A percentile compares a stretch with the other conserved stretches of the same genome.
Evolutionary conservation across 2,797 vertebrate genomes (phyloP).

Genomic region (Spea hammondii): DNA sequence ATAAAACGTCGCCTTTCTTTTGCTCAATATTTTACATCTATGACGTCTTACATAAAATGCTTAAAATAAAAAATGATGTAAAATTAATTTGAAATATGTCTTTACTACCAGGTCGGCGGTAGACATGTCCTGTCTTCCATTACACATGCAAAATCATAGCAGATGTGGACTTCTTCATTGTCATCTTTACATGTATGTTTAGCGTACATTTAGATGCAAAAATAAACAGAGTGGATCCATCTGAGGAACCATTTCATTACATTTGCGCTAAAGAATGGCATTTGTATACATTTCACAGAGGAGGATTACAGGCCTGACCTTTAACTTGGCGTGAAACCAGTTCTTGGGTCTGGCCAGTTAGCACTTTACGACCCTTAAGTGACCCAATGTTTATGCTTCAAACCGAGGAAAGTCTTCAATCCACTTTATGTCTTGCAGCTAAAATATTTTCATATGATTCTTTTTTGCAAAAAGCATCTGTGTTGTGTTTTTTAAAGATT

Average conservation of each 20-base stretch:
- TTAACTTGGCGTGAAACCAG: conserved; percentile 63
- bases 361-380: conserved; percentile 57
- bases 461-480: conserved; percentile 52
- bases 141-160: conserved; percentile 25
- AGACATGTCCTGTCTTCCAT: conserved; percentile 1
- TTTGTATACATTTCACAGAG: conserved; percentile 69
- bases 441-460: conserved; percentile 57
- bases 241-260: conserved; percentile 68
- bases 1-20: too few species aligned
- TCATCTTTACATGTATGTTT: conserved; percentile 61
- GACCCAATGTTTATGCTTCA: conserved; percentile 64
- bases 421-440: conserved; percentile 54
- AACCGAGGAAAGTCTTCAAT: conserved; percentile 54
- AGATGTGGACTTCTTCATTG: conserved; percentile 56
- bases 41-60: too few species aligned
- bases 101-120: too few species aligned
- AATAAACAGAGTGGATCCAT: conserved; percentile 67
- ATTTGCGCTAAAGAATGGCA: conserved; percentile 61
- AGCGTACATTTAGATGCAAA: conserved; percentile 62
- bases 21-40: too few species aligned
- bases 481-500: conserved; percentile 49
- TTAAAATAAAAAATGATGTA: too few species aligned
- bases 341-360: conserved; percentile 56
- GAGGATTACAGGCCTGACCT: conserved; percentile 67
- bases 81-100: too few species aligned